phyloP scores from a whole-genome alignment of 2,888 invertebrate genomes.

The Bellardia bayeri region DNA sequence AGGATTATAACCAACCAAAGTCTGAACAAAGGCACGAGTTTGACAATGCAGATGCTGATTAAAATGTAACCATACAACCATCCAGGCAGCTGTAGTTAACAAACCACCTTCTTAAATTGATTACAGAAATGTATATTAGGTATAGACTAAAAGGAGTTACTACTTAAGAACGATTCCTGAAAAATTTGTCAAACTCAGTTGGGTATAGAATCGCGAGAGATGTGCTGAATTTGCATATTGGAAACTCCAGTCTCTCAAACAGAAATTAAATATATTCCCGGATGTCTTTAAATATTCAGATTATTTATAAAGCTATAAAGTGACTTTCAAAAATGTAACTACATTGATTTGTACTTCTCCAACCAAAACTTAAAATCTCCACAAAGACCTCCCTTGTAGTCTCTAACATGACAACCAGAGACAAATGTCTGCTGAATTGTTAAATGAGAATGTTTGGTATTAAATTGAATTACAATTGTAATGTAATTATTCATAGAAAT shows the following conservation, averaged over 20 bases:
- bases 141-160: neutral
- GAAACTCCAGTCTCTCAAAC: no score
- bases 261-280: no score
- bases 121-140: neutral
- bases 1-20: constrained; percentile 31
- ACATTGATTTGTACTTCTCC: constrained; percentile 3
- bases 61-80: constrained; percentile 34
- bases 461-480: constrained; percentile 74
- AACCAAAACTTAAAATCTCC: neutral
- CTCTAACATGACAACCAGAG: constrained; percentile 25
- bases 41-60: constrained; percentile 48
- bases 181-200: no score
- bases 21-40: constrained; percentile 28
- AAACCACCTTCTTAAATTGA: neutral
- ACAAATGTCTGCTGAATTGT: constrained; percentile 42
- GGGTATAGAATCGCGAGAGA: no score
- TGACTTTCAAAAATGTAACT: neutral
- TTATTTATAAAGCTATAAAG: neutral
- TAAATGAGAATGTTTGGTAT: constrained; percentile 60
- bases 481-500: constrained; percentile 70
- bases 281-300: no score
- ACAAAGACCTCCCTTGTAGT: neutral
- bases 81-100: neutral
- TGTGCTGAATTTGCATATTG: no score
- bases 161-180: neutral